A percentile compares a stretch with the other conserved stretches of the same genome.
Conservation (phyloP, 2,888 invertebrate genomes). For the Leucozona laternaria region DNA sequence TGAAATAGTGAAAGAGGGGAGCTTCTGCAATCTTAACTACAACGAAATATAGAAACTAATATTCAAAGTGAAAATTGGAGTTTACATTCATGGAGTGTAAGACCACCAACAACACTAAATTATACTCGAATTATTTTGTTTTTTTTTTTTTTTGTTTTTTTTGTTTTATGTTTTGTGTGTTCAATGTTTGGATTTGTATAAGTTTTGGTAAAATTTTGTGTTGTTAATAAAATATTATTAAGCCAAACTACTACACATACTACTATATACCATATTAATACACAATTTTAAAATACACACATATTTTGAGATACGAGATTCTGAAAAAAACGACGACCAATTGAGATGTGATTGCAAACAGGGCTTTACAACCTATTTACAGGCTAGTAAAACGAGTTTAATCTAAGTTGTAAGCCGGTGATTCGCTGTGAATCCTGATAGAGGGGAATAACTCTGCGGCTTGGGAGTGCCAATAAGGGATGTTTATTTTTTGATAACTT, state of each 20-base stretch:
- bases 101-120: slow-evolving; percentile 79
- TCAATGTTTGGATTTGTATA: slow-evolving; percentile 25
- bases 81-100: slow-evolving; percentile 80
- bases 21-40: slow-evolving; percentile 80
- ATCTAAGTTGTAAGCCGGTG: slow-evolving; percentile 73
- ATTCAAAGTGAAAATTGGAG: slow-evolving; percentile 81
- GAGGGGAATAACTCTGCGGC: slow-evolving; percentile 10
- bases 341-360: slow-evolving; percentile 79
- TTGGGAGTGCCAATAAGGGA: slow-evolving; percentile 29
- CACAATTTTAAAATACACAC: slow-evolving; percentile 56
- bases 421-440: slow-evolving; percentile 53
- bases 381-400: slow-evolving; percentile 84
- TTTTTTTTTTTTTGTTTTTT: slow-evolving; percentile 21
- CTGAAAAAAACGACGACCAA: slow-evolving; percentile 81
- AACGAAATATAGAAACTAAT: slow-evolving; percentile 81
- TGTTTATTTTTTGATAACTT: slow-evolving; percentile 23
- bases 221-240: slow-evolving; percentile 52
- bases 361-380: slow-evolving; percentile 84
- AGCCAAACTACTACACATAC: slow-evolving; percentile 68
- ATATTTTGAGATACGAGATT: slow-evolving; percentile 82
- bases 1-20: slow-evolving; percentile 64
- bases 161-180: slow-evolving; percentile 38
- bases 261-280: slow-evolving; percentile 53
- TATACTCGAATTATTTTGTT: slow-evolving; percentile 47
- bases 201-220: slow-evolving; percentile 19